A percentile compares a stretch with the other conserved stretches of the same genome.
phyloP scores from a whole-genome alignment of 2,113 vertebrate genomes.

The Ploceus nigricollis region DNA sequence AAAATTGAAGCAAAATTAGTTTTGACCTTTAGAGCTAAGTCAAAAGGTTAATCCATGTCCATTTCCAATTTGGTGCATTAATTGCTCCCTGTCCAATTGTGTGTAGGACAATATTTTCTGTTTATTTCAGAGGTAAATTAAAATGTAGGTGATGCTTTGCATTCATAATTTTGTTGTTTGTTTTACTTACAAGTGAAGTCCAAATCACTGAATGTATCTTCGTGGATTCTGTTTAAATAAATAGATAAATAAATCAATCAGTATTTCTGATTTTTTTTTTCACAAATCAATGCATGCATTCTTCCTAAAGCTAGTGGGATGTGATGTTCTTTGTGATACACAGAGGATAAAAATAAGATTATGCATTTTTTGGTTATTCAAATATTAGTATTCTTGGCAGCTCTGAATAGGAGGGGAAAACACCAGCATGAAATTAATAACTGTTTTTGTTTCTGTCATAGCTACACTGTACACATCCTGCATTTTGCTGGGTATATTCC shows the following conservation, averaged over 20 bases:
- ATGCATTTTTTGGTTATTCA: neutral
- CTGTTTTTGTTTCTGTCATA: conserved; percentile 58
- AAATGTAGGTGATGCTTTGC: neutral
- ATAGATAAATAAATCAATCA: neutral
- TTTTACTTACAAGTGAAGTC: neutral
- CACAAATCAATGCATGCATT: neutral
- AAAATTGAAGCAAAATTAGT: conserved; percentile 35
- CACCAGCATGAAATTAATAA: neutral
- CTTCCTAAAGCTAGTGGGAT: neutral
- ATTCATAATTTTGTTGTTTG: neutral
- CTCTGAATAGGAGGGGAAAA: neutral
- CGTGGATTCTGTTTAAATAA: neutral
- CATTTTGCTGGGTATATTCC: conserved; percentile 93
- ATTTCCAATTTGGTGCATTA: conserved; percentile 30
- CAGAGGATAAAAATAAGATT: neutral
- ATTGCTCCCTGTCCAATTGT: conserved; percentile 15
- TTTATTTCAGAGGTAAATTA: conserved; percentile 27
- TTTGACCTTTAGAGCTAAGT: conserved; percentile 26
- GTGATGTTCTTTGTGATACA: neutral
- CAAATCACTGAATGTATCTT: neutral
- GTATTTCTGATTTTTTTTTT: neutral
- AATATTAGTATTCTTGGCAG: neutral
- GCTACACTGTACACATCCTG: conserved; percentile 94
- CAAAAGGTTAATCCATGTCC: conserved; percentile 34
- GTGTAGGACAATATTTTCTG: conserved; percentile 3